A percentile compares a stretch with the other conserved stretches of the same genome.
Evolutionary conservation across 1,140 invertebrate genomes (phyloP).

Genomic region (Zaprionus africanus): DNA sequence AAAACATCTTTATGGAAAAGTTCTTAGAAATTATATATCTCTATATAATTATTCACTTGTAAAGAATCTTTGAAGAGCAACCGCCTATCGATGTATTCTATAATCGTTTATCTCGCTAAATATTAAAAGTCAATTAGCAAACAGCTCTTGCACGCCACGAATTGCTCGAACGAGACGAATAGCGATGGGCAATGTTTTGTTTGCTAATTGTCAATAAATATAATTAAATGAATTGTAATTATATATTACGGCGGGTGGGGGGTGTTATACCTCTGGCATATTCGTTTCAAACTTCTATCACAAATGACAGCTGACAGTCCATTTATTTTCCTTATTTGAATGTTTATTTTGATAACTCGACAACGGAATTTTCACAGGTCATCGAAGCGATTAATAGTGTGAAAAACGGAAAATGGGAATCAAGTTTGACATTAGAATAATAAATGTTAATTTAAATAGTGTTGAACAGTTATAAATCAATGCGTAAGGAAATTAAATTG

Average conservation of each 20-base stretch:
- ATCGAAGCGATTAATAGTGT: background rate
- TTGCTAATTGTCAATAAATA: conserved; percentile 59
- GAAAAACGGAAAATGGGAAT: background rate
- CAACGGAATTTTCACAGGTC: background rate
- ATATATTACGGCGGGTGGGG: conserved; percentile 31
- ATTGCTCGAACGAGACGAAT: conserved; percentile 21
- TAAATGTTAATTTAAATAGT: background rate
- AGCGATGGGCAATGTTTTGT: conserved; percentile 18
- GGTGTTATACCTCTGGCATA: background rate
- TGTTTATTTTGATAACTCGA: background rate
- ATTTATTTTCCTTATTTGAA: conserved; percentile 3
- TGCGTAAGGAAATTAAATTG: too few species aligned
- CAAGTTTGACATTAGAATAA: background rate
- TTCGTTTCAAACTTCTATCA: background rate
- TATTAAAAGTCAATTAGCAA: conserved; percentile 65
- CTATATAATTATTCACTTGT: background rate
- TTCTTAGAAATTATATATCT: background rate
- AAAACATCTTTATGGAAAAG: background rate
- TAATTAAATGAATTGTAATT: conserved; percentile 55
- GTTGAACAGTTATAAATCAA: too few species aligned
- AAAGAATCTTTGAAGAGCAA: background rate
- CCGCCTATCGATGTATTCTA: background rate
- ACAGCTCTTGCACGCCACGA: conserved; percentile 16
- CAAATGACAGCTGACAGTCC: background rate
- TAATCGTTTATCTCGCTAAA: background rate